Conservation (phyloP, 2,113 vertebrate species). For the Channa maculata region DNA sequence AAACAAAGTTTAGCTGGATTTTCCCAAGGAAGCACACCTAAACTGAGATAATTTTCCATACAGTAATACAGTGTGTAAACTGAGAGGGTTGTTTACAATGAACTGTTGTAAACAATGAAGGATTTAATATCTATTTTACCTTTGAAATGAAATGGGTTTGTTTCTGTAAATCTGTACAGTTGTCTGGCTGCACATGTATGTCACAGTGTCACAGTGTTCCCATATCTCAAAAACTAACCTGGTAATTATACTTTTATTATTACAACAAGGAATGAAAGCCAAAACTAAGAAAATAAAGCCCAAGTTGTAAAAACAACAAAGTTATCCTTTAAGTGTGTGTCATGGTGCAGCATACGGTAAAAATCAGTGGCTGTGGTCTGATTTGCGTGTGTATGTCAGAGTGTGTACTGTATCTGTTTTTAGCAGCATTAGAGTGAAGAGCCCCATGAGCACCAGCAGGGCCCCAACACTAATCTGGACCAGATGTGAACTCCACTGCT, state of each 20-base stretch:
- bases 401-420: slow-evolving; percentile 66
- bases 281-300: slow-evolving; percentile 29
- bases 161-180: neutral
- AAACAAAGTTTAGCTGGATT: too few relatives aligned
- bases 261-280: slow-evolving; percentile 5
- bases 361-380: slow-evolving; percentile 34
- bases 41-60: too few relatives aligned
- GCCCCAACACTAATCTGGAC: slow-evolving; percentile 65
- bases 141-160: too few relatives aligned
- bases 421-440: slow-evolving; percentile 68
- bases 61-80: neutral
- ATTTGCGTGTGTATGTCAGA: slow-evolving; percentile 15
- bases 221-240: neutral
- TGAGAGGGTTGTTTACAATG: neutral
- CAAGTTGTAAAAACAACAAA: slow-evolving; percentile 21
- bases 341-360: slow-evolving; percentile 50
- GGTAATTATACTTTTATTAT: neutral
- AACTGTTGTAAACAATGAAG: neutral
- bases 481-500: slow-evolving; percentile 75
- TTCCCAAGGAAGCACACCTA: too few relatives aligned
- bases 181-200: neutral
- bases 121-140: too few relatives aligned
- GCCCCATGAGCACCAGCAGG: slow-evolving; percentile 64
- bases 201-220: neutral
- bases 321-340: slow-evolving; percentile 45